These are phyloP conservation scores for Champsocephalus esox DNA, from an alignment of 2,797 vertebrate genomes.

Conservation along the genomic window DNA sequence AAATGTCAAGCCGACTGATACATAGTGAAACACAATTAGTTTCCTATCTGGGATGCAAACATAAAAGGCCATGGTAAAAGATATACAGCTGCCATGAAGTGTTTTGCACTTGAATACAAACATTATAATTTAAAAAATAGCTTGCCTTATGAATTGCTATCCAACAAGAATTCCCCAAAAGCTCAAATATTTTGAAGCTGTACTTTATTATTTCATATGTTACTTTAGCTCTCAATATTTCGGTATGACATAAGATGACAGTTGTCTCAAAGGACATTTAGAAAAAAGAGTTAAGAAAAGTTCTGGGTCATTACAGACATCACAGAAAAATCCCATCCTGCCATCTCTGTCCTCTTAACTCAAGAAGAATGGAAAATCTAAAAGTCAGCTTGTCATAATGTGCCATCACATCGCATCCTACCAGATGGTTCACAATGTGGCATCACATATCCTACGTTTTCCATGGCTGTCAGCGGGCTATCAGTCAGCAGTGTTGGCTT, in stretches of 20 bases:
- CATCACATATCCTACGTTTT: slow-evolving; percentile 45
- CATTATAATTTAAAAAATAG: background rate
- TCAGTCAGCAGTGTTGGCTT: slow-evolving; percentile 30
- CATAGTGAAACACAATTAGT: background rate
- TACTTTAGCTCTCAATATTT: background rate
- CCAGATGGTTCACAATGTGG: slow-evolving; percentile 35
- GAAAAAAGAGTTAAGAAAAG: slow-evolving; percentile 16
- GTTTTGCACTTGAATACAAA: background rate
- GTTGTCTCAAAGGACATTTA: slow-evolving; percentile 15
- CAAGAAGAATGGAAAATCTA: slow-evolving; percentile 37
- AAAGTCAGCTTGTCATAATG: slow-evolving; percentile 59
- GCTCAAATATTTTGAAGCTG: background rate
- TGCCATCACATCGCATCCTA: slow-evolving; percentile 58
- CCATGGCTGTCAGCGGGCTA: slow-evolving; percentile 43
- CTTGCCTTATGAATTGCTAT: background rate
- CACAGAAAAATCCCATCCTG: slow-evolving; percentile 36
- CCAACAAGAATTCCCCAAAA: background rate
- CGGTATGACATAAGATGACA: slow-evolving; percentile 5
- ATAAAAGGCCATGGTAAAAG: background rate
- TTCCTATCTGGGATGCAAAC: background rate
- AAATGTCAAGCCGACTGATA: background rate
- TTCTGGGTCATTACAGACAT: slow-evolving; percentile 36
- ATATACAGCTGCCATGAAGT: background rate
- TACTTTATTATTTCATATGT: background rate
- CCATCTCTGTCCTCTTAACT: slow-evolving; percentile 36